Percentiles rank a stretch among this genome's conserved stretches.
These are phyloP conservation scores for Rhingia campestris DNA, from an alignment of 2,888 invertebrate species.

Conservation along the genomic window DNA sequence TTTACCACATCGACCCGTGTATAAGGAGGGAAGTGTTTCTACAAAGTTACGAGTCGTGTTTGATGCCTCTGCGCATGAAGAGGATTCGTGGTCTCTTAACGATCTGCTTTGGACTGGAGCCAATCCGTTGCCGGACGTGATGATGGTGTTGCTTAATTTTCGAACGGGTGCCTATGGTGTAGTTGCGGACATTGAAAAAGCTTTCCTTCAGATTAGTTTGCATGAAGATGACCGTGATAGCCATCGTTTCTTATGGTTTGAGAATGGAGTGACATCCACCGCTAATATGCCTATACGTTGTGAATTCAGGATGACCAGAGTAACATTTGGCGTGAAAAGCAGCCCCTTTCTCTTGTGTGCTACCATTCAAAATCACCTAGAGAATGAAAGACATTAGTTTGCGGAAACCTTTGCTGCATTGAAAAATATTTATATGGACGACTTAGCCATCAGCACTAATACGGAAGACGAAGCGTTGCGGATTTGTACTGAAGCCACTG, in stretches of 20 bases:
- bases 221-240: slow-evolving; percentile 5
- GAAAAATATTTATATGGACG: slow-evolving; percentile 24
- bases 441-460: slow-evolving; percentile 5
- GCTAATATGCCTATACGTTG: too few species aligned
- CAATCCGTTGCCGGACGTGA: slow-evolving; percentile 15
- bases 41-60: slow-evolving; percentile 28
- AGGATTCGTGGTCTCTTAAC: slow-evolving; percentile 3
- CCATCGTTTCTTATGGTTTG: slow-evolving; percentile 25
- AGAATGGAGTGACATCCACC: neutral
- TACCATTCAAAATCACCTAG: too few species aligned
- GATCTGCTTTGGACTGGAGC: slow-evolving; percentile 24
- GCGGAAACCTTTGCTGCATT: slow-evolving; percentile 11
- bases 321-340: slow-evolving; percentile 8
- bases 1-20: slow-evolving; percentile 18
- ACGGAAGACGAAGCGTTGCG: slow-evolving; percentile 9
- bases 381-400: too few species aligned
- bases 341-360: slow-evolving; percentile 7
- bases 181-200: too few species aligned
- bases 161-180: too few species aligned
- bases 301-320: too few species aligned
- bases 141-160: slow-evolving; percentile 20
- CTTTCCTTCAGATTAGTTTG: too few species aligned
- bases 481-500: too few species aligned
- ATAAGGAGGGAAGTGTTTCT: slow-evolving; percentile 23
- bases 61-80: slow-evolving; percentile 14